Base-by-base conservation (phyloP, 2,888 invertebrate species). In the Drosophila sordidula region DNA sequence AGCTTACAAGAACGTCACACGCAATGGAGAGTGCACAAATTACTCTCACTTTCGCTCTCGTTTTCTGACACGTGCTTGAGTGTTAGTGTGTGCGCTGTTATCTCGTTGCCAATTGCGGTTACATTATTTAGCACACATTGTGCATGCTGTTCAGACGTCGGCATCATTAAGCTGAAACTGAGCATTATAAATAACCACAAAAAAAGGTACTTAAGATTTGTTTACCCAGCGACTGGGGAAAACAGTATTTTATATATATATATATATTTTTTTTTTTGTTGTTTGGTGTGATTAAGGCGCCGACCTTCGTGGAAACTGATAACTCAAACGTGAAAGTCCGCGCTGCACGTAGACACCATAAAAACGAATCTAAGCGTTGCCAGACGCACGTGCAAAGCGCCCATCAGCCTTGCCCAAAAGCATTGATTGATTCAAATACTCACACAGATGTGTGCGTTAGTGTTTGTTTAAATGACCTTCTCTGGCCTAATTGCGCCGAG, bases 341-440 rank as follows among this genome's bases (percentile, higher is more conserved):
- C 50, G 22, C 11, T 51, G 74, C 87, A 83, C 83, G 83, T 83
- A 83, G 67, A 34, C 38, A 36, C 57, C 74, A 77, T 83, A 64
- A 84, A 82, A 71, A 29, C 58, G 70, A 83, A 78, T 68, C 75
- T 58, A 70, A 73, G 78, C 81, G 62, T 68, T 32, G 52, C 41
- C 45, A 26, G 64, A 50, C 49, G 81, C 87, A 82, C 82, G 87
- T 87, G 78, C 75, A 73, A 71, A 49, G 58, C 45, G 57, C 81
- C 59, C 75, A 66, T 54, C 70, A 82, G 75, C 75, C 75, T 75
- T 75, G 77, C 42, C 68, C 18, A 58, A 46, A 63, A 63, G 42
- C 46, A 67, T 75, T 72, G 62, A 87, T 87, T 81, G 72, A 87
- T 84, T 69, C 34, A 75, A 65, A 55, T 45, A 55, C 16, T 9